These are phyloP conservation scores for Branchinecta sandiegonensis DNA, from an alignment of 2,888 invertebrate genomes.

Conservation along the genomic window DNA sequence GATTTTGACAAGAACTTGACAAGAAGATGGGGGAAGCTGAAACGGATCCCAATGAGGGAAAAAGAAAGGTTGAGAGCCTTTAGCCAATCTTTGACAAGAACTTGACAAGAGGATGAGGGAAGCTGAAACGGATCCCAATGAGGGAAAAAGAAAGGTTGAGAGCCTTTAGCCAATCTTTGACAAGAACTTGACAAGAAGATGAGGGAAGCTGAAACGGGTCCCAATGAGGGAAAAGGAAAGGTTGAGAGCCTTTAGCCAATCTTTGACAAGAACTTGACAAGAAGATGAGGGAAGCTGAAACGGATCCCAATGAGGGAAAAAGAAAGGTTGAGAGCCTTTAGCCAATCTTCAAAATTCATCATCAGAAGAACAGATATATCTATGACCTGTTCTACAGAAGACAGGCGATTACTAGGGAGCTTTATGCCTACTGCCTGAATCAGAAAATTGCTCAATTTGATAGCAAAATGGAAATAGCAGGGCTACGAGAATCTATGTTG, in stretches of 20 bases:
- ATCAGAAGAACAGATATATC: slow-evolving; percentile 92
- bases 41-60: too few species aligned
- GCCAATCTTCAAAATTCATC: slow-evolving; percentile 98
- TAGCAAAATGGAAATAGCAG: slow-evolving; percentile 98
- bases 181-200: too few species aligned
- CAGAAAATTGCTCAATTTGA: slow-evolving; percentile 91
- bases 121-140: too few species aligned
- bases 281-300: too few species aligned
- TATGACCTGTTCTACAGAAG: slow-evolving; percentile 89
- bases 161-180: too few species aligned
- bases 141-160: too few species aligned
- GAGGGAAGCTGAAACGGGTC: slow-evolving; percentile 98
- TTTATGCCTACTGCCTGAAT: slow-evolving; percentile 87
- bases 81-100: too few species aligned
- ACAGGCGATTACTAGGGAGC: slow-evolving; percentile 86
- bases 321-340: slow-evolving; percentile 93
- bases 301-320: slow-evolving; percentile 98
- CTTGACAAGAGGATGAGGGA: too few species aligned
- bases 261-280: too few species aligned
- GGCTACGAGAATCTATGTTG: slow-evolving; percentile 98
- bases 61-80: too few species aligned
- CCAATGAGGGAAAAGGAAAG: slow-evolving; percentile 96
- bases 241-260: slow-evolving; percentile 98
- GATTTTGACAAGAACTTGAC: too few species aligned
- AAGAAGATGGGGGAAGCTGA: too few species aligned